phyloP scores from a whole-genome alignment of 2,888 invertebrate genomes.

The Deilephila elpenor region DNA sequence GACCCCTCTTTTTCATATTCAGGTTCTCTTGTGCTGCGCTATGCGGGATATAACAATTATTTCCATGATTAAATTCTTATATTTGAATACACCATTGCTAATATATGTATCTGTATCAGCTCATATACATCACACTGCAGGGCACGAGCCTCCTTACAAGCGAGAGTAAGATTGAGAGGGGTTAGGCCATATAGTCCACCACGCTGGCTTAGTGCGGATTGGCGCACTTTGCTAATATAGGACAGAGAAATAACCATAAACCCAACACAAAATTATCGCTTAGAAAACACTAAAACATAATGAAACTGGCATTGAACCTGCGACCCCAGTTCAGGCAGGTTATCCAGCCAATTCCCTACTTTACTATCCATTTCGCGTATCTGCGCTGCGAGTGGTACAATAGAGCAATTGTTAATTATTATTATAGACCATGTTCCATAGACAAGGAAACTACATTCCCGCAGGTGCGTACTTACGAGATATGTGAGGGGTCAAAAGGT shows the following conservation, averaged over 20 bases:
- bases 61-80: too few species aligned
- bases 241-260: neutral
- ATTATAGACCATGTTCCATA: slow-evolving; percentile 25
- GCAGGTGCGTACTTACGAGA: slow-evolving; percentile 13
- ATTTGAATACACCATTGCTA: neutral
- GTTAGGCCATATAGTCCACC: too few species aligned
- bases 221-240: neutral
- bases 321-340: neutral
- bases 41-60: too few species aligned
- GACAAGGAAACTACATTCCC: slow-evolving; percentile 5
- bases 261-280: neutral
- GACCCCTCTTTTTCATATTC: too few species aligned
- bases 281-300: neutral
- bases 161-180: too few species aligned
- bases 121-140: too few species aligned
- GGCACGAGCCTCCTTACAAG: too few species aligned
- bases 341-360: slow-evolving; percentile 17
- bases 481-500: slow-evolving; percentile 1
- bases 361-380: slow-evolving; percentile 29
- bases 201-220: too few species aligned
- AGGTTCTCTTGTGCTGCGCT: too few species aligned
- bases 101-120: neutral
- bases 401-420: slow-evolving; percentile 29
- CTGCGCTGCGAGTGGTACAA: slow-evolving; percentile 19
- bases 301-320: slow-evolving; percentile 1